Base-by-base conservation (phyloP, 1,140 invertebrate genomes). In the Zeugodacus cucurbitae region DNA sequence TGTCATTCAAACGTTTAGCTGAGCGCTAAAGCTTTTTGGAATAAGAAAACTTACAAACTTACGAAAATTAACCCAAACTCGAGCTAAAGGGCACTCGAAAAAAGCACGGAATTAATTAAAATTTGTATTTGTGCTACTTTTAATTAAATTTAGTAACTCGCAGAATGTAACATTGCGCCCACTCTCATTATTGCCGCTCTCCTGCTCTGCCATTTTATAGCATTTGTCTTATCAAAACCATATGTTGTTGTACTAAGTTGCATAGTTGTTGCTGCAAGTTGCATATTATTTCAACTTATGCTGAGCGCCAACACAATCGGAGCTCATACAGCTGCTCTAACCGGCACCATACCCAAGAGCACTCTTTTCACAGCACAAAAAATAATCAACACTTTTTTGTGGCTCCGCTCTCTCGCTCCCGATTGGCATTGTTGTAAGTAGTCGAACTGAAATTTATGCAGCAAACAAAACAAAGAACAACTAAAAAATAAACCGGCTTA, bases 401-500 rank as follows among this genome's bases (percentile, higher is more conserved):
- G 48, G 3, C 14, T 26, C 58, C 26, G n/a, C n/a, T 62, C 58
- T 62, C 58, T 26, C 58, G 22, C 58, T 62, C 58, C 26, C 58
- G 20, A 54, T 54, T 62, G 22, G 22, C 58, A 6, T 26, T 62
- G 6, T 62, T 62, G 58, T 10, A 26, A n/a, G n/a, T 62, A 62
- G 58, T 62, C 58, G 10, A 54, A 62, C 58, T 62, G 5, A 54
- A 54, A 54, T 22, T 34, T 74, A 41, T 41, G 17, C 7, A 7
- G 20, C 14, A 37, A 29, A 26, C 22, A 48, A 48, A 48, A 82
- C 74, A 82, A 82, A 48, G 41, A 82, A 34, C 64, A n/a, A 32
- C 11, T 37, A 70, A 82, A 54, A 82, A 41, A 10, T 37, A 82
- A 82, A 82, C 74, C 74, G 74, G 74, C 74, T 82, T 22, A 82